Evolutionary conservation across 2,797 vertebrate genomes (phyloP).

Genomic region (Tapirus indicus): DNA sequence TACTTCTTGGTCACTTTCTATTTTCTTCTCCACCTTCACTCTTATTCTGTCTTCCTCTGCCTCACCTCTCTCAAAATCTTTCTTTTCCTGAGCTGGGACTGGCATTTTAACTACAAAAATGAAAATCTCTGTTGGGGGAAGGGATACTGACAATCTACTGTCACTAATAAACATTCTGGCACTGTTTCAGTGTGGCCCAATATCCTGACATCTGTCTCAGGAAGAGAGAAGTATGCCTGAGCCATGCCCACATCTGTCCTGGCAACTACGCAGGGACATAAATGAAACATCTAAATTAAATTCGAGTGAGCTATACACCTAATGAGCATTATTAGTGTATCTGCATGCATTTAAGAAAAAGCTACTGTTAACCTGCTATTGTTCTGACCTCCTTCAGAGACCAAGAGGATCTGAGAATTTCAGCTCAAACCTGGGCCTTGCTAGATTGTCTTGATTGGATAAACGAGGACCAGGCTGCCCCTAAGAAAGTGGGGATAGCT

Average conservation of each 20-base stretch:
- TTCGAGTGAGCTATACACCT: slow-evolving; percentile 26
- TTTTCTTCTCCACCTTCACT: background rate
- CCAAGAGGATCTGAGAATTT: background rate
- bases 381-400: slow-evolving; percentile 10
- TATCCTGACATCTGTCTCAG: slow-evolving; percentile 50
- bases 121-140: slow-evolving; percentile 26
- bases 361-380: background rate
- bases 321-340: slow-evolving; percentile 67
- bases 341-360: slow-evolving; percentile 59
- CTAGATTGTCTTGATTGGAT: background rate
- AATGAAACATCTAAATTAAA: slow-evolving; percentile 66
- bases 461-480: background rate
- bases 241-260: slow-evolving; percentile 65
- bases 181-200: accelerated
- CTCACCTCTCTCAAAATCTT: background rate
- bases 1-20: background rate
- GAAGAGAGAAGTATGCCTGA: slow-evolving; percentile 24
- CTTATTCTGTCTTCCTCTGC: background rate
- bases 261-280: slow-evolving; percentile 1
- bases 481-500: background rate
- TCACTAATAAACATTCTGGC: background rate
- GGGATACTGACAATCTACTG: background rate
- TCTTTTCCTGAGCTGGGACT: background rate
- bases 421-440: background rate
- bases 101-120: slow-evolving; percentile 40